Evolutionary conservation across 2,113 vertebrate species (phyloP), one percentile per base, ranked within the genome.

Genomic region (Mormyrus iriodes): DNA sequence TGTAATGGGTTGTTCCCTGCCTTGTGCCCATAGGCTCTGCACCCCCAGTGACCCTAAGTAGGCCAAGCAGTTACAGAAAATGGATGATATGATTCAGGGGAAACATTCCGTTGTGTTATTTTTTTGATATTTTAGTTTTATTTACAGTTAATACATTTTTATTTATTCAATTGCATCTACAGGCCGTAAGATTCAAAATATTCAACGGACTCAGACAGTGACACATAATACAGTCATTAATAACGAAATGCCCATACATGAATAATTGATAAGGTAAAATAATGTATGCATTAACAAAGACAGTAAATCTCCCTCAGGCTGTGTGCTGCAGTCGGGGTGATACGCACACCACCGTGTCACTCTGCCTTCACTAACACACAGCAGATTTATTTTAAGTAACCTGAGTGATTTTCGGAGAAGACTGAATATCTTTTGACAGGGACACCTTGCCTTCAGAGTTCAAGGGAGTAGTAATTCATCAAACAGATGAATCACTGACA

Each of bases 401-500:
- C 49, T 31, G 44, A 44, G 44, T 1, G 55, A 42, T 13, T 88
- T 58, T 35, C 10, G 58, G 35, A 21, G 48, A n/a, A 17, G 58
- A 55, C 46, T 85, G 55, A 65, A 73, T 27, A 65, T 48, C 21
- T 12, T 48, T 65, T 73, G 87, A 73, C 87, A 49, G n/a, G 58
- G 46, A 42, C 44, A 76, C 46, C 42, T 49, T 88, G 27, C 44
- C 58, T n/a, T 73, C 12, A 42, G 24, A 42, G 87, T n/a, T 49
- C 42, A n/a, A 31, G n/a, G 44, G 87, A 88, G 58, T 6, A 21
- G 61, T 44, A 65, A 76, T 76, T 88, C n/a, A 88, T 88, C 87
- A 88, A 88, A 49, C 4, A 46, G 61, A 88, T 61, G 51, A 88
- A 88, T 73, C 87, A 73, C 85, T 86, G 85, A 53, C 85, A 53